Evolutionary conservation across 2,888 invertebrate genomes (phyloP).

Genomic region (Lathronympha strigana): DNA sequence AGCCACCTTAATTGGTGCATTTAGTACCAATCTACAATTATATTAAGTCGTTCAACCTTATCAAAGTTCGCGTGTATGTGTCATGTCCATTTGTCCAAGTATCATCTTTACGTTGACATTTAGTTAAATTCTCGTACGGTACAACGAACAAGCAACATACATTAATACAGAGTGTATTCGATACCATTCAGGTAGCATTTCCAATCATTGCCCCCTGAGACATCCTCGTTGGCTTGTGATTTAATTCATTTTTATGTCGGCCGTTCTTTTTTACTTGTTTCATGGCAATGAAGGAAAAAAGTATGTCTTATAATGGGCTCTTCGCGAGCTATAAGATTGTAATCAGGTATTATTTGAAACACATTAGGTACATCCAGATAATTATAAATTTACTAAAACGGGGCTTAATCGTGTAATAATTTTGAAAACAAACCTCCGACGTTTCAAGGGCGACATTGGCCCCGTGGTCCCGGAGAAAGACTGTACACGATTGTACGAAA

Average conservation of each 20-base stretch:
- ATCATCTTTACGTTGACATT: constrained; percentile 16
- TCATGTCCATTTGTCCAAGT: not conserved
- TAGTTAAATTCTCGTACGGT: constrained; percentile 8
- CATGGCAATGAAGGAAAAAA: constrained; percentile 14
- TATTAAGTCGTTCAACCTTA: not conserved
- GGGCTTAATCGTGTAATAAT: too few species aligned
- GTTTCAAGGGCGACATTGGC: too few species aligned
- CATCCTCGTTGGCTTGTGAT: constrained; percentile 7
- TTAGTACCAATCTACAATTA: not conserved
- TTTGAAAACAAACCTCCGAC: too few species aligned
- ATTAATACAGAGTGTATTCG: constrained; percentile 14
- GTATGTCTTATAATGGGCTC: constrained; percentile 14
- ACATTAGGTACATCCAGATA: constrained; percentile 11
- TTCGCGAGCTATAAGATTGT: not conserved
- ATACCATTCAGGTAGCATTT: constrained; percentile 23
- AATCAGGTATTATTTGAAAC: constrained; percentile 19
- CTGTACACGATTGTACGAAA: too few species aligned
- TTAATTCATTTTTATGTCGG: constrained; percentile 27
- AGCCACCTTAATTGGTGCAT: too few species aligned
- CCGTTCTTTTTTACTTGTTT: not conserved
- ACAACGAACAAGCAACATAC: constrained; percentile 9
- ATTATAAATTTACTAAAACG: too few species aligned
- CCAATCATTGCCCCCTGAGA: constrained; percentile 21
- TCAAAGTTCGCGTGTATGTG: not conserved
- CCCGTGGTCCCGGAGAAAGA: too few species aligned